These are phyloP conservation scores for Leucophenga montana DNA, from an alignment of 2,888 invertebrate species.

Conservation along the genomic window DNA sequence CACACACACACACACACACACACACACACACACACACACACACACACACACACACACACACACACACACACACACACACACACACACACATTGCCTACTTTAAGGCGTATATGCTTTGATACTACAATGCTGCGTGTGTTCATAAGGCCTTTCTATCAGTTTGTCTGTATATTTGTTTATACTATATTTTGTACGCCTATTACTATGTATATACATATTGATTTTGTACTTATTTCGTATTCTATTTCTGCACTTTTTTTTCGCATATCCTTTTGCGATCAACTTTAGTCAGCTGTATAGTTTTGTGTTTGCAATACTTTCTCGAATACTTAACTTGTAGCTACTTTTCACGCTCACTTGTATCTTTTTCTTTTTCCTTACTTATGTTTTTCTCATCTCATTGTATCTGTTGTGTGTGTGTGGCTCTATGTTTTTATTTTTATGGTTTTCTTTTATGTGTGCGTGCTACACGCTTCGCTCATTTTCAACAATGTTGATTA, in stretches of 20 bases:
- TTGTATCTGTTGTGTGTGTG: background rate
- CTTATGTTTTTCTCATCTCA: background rate
- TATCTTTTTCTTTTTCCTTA: too few species aligned
- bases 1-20: too few species aligned
- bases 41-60: too few species aligned
- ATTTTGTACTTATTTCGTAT: constrained; percentile 54
- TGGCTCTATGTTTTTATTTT: background rate
- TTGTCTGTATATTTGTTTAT: background rate
- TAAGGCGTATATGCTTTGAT: constrained; percentile 30
- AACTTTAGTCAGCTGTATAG: constrained; percentile 35
- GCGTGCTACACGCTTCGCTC: constrained; percentile 1
- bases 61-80: too few species aligned
- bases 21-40: too few species aligned
- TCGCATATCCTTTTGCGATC: constrained; percentile 49
- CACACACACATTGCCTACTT: constrained; percentile 41
- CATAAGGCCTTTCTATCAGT: too few species aligned
- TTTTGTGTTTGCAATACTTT: constrained; percentile 33
- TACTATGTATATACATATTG: constrained; percentile 47
- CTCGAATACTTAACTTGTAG: background rate
- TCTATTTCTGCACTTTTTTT: background rate
- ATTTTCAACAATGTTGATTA: background rate
- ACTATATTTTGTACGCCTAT: too few species aligned
- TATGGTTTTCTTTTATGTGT: background rate
- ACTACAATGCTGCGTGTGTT: constrained; percentile 1
- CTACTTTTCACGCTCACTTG: constrained; percentile 27